A percentile compares a stretch with the other conserved stretches of the same genome.
Conservation (phyloP, 35 echinoderm and acorn worm genomes). For the Ophiothrix spiculata region DNA sequence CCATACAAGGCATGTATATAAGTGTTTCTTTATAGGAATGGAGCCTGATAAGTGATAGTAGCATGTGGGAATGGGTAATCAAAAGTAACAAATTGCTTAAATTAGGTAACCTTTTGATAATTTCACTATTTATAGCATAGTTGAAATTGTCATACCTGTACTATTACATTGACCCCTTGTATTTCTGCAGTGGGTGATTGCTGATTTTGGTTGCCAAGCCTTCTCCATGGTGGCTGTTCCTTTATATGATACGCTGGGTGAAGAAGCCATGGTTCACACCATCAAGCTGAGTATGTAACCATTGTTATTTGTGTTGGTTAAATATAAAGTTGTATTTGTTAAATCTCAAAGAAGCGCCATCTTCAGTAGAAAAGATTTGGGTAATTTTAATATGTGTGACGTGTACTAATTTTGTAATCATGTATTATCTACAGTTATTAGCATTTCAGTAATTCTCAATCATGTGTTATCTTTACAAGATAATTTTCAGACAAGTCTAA, state of each 20-base stretch:
- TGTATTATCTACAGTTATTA: no score
- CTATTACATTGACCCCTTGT: neutral
- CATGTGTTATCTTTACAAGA: no score
- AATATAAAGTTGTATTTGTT: neutral
- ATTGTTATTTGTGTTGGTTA: neutral
- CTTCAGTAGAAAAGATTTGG: neutral
- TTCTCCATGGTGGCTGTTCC: slow-evolving; percentile 76
- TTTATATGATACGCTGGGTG: slow-evolving; percentile 82
- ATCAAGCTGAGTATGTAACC: slow-evolving; percentile 74
- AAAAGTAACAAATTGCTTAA: no score
- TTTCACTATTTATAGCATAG: neutral
- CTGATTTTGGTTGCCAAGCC: slow-evolving; percentile 62
- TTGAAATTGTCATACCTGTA: neutral
- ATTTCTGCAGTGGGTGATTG: slow-evolving; percentile 78
- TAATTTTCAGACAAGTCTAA: no score
- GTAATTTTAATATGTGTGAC: neutral
- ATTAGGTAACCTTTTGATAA: neutral
- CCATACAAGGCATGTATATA: neutral
- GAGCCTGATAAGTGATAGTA: neutral
- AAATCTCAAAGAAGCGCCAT: neutral
- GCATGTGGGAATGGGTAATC: neutral
- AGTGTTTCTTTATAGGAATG: neutral
- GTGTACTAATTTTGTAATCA: neutral
- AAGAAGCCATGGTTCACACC: slow-evolving; percentile 67
- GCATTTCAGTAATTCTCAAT: no score